phyloP scores from a whole-genome alignment of 2,797 vertebrate species.

The Urophycis tenuis region DNA sequence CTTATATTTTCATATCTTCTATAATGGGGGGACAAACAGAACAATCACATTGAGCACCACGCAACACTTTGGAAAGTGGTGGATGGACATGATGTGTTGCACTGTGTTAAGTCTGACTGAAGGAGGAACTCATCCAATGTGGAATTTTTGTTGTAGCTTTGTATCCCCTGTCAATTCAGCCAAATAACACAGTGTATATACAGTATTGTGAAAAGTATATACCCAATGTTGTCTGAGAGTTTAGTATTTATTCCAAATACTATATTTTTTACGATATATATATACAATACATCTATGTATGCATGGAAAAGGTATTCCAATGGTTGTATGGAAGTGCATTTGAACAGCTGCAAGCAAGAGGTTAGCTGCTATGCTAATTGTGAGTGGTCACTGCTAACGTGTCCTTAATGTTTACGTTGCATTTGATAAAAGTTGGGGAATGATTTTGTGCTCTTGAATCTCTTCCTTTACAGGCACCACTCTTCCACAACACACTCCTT shows the following conservation, averaged over 20 bases:
- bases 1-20: slow-evolving; percentile 1
- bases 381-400: slow-evolving; percentile 40
- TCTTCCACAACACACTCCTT: not conserved
- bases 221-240: slow-evolving; percentile 65
- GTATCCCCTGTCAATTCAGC: slow-evolving; percentile 55
- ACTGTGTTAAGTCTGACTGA: slow-evolving; percentile 14
- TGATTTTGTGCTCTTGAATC: slow-evolving; percentile 37
- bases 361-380: slow-evolving; percentile 30
- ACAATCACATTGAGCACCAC: not conserved
- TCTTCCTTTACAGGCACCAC: not conserved
- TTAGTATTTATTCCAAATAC: slow-evolving; percentile 75
- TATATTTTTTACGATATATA: slow-evolving; percentile 75
- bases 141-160: slow-evolving; percentile 42
- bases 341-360: slow-evolving; percentile 27
- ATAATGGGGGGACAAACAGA: not conserved
- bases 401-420: not conserved
- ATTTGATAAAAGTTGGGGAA: slow-evolving; percentile 26
- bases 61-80: slow-evolving; percentile 17
- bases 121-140: slow-evolving; percentile 52
- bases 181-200: slow-evolving; percentile 63
- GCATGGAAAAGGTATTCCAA: slow-evolving; percentile 56
- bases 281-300: slow-evolving; percentile 71
- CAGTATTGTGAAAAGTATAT: slow-evolving; percentile 66
- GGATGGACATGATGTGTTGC: slow-evolving; percentile 42
- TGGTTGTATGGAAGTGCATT: slow-evolving; percentile 43